phyloP scores from a whole-genome alignment of 2,888 invertebrate genomes.

The Phragmatobia fuliginosa region DNA sequence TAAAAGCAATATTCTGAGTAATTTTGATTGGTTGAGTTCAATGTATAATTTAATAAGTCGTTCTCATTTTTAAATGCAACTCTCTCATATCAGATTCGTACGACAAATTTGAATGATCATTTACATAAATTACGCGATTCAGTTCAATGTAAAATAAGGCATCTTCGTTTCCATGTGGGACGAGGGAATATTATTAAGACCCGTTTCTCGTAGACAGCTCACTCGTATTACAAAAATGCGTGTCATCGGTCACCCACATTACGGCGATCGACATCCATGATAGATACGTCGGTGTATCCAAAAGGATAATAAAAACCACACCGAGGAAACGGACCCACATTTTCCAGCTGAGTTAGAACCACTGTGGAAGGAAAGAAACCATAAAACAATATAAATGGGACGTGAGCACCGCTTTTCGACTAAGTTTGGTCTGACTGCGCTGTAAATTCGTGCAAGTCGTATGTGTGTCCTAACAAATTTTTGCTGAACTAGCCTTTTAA shows the following conservation, averaged over 20 bases:
- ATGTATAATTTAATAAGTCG: not conserved
- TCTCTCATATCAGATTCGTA: conserved; percentile 1
- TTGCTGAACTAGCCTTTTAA: conserved; percentile 50
- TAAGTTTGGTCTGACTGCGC: conserved; percentile 62
- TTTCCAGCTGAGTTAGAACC: conserved; percentile 66
- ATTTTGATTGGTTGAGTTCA: conserved; percentile 5
- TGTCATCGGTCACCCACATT: conserved; percentile 56
- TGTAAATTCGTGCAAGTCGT: conserved; percentile 64
- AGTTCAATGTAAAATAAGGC: conserved; percentile 40
- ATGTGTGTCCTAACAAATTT: conserved; percentile 57
- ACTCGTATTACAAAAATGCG: conserved; percentile 48
- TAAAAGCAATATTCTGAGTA: not conserved
- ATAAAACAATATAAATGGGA: conserved; percentile 83
- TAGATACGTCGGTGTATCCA: conserved; percentile 50
- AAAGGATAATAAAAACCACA: conserved; percentile 65
- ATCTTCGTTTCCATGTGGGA: conserved; percentile 31
- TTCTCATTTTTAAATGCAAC: conserved; percentile 11
- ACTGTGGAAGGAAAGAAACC: conserved; percentile 73
- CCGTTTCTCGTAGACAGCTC: conserved; percentile 48
- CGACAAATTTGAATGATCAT: conserved; percentile 12
- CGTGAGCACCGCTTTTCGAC: conserved; percentile 66
- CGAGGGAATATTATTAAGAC: conserved; percentile 44
- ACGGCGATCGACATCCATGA: conserved; percentile 45
- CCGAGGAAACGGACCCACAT: conserved; percentile 68
- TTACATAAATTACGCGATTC: conserved; percentile 11